Percentiles rank a stretch among this genome's conserved stretches.
Conservation (phyloP, 35 echinoderm and acorn worm species). For the Ophiothrix spiculata region DNA sequence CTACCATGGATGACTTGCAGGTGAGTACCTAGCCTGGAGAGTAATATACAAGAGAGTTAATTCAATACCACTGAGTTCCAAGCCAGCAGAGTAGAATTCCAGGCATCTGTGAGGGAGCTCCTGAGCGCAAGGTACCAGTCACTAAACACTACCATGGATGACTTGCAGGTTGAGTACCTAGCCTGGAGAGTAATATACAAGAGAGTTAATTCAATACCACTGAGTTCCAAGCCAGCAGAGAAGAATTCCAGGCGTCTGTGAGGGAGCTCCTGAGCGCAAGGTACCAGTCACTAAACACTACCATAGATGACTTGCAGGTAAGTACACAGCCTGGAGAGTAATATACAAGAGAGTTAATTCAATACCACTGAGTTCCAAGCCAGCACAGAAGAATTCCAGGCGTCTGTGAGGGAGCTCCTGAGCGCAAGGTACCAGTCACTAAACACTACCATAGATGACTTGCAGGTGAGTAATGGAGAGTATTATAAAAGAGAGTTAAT, state of each 20-base stretch:
- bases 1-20: conserved; percentile 68
- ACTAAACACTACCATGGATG: conserved; percentile 59
- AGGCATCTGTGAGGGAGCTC: conserved; percentile 42
- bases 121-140: conserved; percentile 28
- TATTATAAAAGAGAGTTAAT: too few species aligned
- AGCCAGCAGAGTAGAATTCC: conserved; percentile 43
- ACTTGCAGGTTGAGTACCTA: conserved; percentile 84
- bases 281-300: conserved; percentile 42
- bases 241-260: conserved; percentile 54
- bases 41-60: too few species aligned
- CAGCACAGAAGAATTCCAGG: conserved; percentile 42
- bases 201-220: conserved; percentile 81
- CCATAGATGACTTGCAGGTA: conserved; percentile 72
- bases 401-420: conserved; percentile 41
- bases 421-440: conserved; percentile 34
- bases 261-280: conserved; percentile 40
- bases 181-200: too few species aligned
- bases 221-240: conserved; percentile 60
- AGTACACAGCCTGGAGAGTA: too few species aligned
- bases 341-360: too few species aligned
- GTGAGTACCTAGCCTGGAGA: too few species aligned
- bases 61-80: conserved; percentile 90
- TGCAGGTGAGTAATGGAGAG: conserved; percentile 78
- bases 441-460: conserved; percentile 58
- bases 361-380: conserved; percentile 86